Evolutionary conservation across 2,888 invertebrate species (phyloP).

Genomic region (Bellardia bayeri): DNA sequence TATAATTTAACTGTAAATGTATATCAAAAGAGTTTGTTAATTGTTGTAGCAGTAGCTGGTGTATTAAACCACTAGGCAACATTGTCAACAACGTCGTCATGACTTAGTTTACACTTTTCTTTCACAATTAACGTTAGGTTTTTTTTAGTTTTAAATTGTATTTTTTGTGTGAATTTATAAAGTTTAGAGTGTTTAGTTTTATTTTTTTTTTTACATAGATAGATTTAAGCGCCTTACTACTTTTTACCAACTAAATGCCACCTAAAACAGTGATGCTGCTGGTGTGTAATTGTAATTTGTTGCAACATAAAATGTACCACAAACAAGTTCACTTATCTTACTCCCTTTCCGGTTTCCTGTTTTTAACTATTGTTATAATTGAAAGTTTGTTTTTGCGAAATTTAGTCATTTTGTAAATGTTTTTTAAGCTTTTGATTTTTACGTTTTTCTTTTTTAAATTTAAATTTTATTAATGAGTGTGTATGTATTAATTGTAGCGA

Average conservation of each 20-base stretch:
- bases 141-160: slow-evolving; percentile 41
- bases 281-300: background rate
- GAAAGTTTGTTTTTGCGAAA: background rate
- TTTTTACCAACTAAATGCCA: background rate
- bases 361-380: background rate
- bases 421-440: slow-evolving; percentile 16
- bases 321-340: slow-evolving; percentile 22
- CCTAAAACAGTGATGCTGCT: background rate
- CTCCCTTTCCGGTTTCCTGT: slow-evolving; percentile 36
- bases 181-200: slow-evolving; percentile 62
- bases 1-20: slow-evolving; percentile 81
- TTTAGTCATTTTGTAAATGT: slow-evolving; percentile 2
- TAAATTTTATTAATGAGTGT: slow-evolving; percentile 44
- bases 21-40: slow-evolving; percentile 79
- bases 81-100: slow-evolving; percentile 68
- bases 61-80: slow-evolving; percentile 71
- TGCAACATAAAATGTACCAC: background rate
- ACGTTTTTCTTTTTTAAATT: slow-evolving; percentile 54
- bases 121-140: slow-evolving; percentile 1
- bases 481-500: slow-evolving; percentile 35
- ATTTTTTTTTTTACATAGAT: background rate
- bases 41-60: slow-evolving; percentile 64
- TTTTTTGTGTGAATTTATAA: slow-evolving; percentile 49
- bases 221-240: background rate
- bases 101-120: slow-evolving; percentile 49